Evolutionary conservation across 2,113 vertebrate species (phyloP), one percentile per base, ranked within the genome.

Genomic region (Spermophilus dauricus): DNA sequence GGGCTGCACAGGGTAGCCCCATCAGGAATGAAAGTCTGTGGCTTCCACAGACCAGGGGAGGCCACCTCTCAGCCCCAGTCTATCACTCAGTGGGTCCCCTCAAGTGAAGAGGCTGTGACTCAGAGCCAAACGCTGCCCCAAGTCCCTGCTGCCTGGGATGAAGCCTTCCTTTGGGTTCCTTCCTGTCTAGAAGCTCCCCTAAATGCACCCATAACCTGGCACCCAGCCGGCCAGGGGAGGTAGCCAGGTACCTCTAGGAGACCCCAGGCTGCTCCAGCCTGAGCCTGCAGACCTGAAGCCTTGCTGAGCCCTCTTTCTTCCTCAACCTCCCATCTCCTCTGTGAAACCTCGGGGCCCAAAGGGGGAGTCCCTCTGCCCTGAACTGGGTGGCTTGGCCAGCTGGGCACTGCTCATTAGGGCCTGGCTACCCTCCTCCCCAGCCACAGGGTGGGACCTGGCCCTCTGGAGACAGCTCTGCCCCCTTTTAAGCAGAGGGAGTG

Each of bases 21-120:
- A 0, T 14, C 5, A 2, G 53, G 48, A 56, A n/a, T 3, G 11
- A 24, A 53, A 24, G 4, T 22, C 8, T 30, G 34, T 13, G 5
- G n/a, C 70, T 53, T 92, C 78, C 8, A 5, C 9, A 26, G 58
- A 56, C 42, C 42, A 34, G 61, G 42, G 32, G 70, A 6, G 5
- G 30, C 32, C 8, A 5, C n/a, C 73, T 1, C 24, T 7, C 7
- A 3, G 17, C 39, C 17, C 48, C 13, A 8, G 1, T 7, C 80
- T 24, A 11, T 48, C 28, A 42, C 37, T 24, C 17, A 7, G 22
- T 8, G 6, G 0, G 73, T 48, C 51, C 51, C 51, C 51, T 53
- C 37, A 67, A 51, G 51, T 12, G 0, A 77, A 2, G 24, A 32
- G 9, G 56, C 34, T 5, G 4, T 8, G 56, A 34, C 45, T n/a